Base-by-base conservation (phyloP, 2,113 vertebrate species). In the Pomatostomus ruficeps region DNA sequence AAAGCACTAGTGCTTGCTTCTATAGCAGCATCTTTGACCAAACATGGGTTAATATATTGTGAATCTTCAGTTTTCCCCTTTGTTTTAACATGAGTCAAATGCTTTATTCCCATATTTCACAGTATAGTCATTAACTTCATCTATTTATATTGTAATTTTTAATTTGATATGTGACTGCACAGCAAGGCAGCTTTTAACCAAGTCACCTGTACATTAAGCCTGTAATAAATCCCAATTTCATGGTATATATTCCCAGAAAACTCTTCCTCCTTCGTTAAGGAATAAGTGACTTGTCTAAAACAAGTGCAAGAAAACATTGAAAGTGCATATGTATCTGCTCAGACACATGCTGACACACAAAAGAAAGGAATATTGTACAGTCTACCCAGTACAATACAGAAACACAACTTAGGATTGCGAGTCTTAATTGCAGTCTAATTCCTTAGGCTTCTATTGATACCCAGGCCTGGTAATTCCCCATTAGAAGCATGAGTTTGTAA, bases 141-240 rank as follows among this genome's bases (percentile, higher is more conserved):
- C 81, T 88, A 80, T 76, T 85, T 95, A 66, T 76, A 88, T 79
- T 55, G 65, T 84, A 18, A 93, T 83, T 94, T 84, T 90, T 73
- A 83, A 96, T 93, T 86, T 95, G 91, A 52, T 83, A 89, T 62
- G 67, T 68, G 78, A 88, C 54, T 91, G 75, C 59, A 74, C 71
- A 76, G 59, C 55, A 76, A 80, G 49, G 43, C 19, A 70, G 77
- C 46, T 93, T 94, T 94, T 85, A 96, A 86, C 46, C 75, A 88
- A 88, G 71, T 89, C 87, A 94, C 70, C 62, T 88, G 78, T 90
- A 76, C 36, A 55, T 77, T 61, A 93, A 74, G 40, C 29, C 75
- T 59, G 68, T 65, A 88, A 88, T 91, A 86, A 80, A 88, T 74
- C 11, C 65, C 83, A 75, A 91, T 95, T 91, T 95, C 43, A 73